A percentile compares a stretch with the other conserved stretches of the same genome.
These are phyloP conservation scores for Chamaetylas fuelleborni DNA, from an alignment of 2,113 vertebrate genomes.

Conservation along the genomic window DNA sequence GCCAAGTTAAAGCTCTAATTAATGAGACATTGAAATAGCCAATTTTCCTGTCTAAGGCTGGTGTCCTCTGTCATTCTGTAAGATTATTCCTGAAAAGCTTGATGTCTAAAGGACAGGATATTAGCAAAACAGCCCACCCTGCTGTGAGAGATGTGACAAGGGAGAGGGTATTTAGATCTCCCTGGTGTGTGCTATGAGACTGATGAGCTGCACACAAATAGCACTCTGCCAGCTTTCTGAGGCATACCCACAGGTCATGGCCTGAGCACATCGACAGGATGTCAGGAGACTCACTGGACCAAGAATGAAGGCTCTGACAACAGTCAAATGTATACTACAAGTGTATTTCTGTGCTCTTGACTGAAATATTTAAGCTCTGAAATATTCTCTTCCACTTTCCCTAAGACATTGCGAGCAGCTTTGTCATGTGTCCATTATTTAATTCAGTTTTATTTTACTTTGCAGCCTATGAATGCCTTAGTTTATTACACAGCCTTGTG, in stretches of 20 bases:
- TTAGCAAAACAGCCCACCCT: not conserved
- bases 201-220: not conserved
- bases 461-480: not conserved
- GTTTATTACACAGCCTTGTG: not conserved
- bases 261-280: not conserved
- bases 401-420: not conserved
- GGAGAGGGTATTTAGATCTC: not conserved
- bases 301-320: conserved; percentile 16
- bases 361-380: not conserved
- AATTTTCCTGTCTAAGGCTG: not conserved
- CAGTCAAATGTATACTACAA: not conserved
- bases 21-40: not conserved
- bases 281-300: not conserved
- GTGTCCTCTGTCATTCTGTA: not conserved
- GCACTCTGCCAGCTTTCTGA: not conserved
- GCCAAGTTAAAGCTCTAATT: not conserved
- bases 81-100: not conserved
- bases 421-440: not conserved
- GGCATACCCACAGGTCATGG: fast-evolving
- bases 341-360: not conserved
- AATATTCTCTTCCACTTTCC: not conserved
- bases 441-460: not conserved
- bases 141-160: not conserved
- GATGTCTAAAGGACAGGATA: not conserved
- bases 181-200: not conserved